phyloP scores from a whole-genome alignment of 2,888 invertebrate species.

The Macrophya alboannulata region DNA sequence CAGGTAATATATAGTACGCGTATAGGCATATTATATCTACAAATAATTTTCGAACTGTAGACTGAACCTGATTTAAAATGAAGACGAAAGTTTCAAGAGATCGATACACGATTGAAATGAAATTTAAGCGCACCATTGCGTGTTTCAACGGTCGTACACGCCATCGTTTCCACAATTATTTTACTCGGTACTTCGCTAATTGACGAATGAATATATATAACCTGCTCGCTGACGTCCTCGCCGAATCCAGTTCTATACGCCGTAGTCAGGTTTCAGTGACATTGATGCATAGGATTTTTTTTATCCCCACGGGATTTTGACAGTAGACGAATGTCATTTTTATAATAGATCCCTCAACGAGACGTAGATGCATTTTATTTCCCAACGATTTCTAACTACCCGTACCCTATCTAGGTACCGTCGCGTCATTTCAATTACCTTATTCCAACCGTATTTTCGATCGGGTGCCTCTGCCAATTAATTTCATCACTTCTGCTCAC shows the following conservation, averaged over 20 bases:
- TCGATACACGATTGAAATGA: conserved; percentile 27
- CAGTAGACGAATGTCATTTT: conserved; percentile 65
- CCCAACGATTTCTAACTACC: not conserved
- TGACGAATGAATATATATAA: conserved; percentile 46
- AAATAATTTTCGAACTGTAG: not conserved
- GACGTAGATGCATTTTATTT: not conserved
- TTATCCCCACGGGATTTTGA: conserved; percentile 67
- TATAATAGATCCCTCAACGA: conserved; percentile 54
- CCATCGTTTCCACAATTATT: conserved; percentile 26
- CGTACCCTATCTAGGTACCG: too few species aligned
- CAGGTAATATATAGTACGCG: not conserved
- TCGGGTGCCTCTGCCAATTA: conserved; percentile 18
- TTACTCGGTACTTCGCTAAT: conserved; percentile 30
- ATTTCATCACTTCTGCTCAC: conserved; percentile 14
- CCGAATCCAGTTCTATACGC: not conserved
- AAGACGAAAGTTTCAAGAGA: not conserved
- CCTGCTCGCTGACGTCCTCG: conserved; percentile 8
- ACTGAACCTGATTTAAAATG: not conserved
- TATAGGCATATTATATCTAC: not conserved
- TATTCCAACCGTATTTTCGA: not conserved
- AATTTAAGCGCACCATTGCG: not conserved
- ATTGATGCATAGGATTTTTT: conserved; percentile 70
- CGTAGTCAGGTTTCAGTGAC: conserved; percentile 62
- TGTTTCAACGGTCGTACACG: not conserved
- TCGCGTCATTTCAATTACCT: conserved; percentile 6